Percentiles rank a stretch among this genome's conserved stretches.
Conservation (phyloP, 2,888 invertebrate species). For the Teleiodes luculella region DNA sequence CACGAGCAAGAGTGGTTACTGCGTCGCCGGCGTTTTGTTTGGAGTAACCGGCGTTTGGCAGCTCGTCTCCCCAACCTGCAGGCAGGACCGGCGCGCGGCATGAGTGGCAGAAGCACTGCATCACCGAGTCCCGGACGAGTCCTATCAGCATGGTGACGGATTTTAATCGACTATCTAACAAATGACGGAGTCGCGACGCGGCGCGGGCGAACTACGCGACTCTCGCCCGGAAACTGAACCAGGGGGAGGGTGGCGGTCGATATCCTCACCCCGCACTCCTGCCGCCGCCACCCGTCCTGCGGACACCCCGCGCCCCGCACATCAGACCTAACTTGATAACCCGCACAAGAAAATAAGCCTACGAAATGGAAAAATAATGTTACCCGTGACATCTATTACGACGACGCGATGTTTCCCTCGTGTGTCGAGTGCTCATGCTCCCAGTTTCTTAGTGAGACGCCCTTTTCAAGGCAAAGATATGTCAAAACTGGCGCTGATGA, state of each 20-base stretch:
- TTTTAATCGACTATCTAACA: conserved; percentile 72
- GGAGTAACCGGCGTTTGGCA: conserved; percentile 5
- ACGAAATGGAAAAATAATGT: conserved; percentile 76
- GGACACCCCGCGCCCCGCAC: conserved; percentile 63
- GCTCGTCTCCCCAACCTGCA: conserved; percentile 80
- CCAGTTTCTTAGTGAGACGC: conserved; percentile 21
- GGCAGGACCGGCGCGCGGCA: conserved; percentile 90
- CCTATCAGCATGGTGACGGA: conserved; percentile 88
- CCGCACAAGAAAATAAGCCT: conserved; percentile 74
- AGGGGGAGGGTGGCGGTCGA: conserved; percentile 79
- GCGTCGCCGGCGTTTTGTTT: conserved; percentile 38
- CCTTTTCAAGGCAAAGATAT: conserved; percentile 18
- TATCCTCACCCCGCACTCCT: conserved; percentile 69
- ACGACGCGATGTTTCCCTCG: conserved; percentile 31
- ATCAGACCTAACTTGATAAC: conserved; percentile 75
- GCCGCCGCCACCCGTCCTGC: conserved; percentile 56
- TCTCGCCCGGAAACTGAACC: conserved; percentile 79
- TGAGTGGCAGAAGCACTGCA: conserved; percentile 96
- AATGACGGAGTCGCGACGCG: conserved; percentile 69
- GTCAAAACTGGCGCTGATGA: not conserved
- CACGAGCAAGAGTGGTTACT: conserved; percentile 44
- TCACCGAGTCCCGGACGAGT: conserved; percentile 93
- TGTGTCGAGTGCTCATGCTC: conserved; percentile 17
- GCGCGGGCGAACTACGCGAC: conserved; percentile 80
- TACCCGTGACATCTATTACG: conserved; percentile 56